These are phyloP conservation scores for Etheostoma spectabile DNA, from an alignment of 2,113 vertebrate species.

Conservation along the genomic window DNA sequence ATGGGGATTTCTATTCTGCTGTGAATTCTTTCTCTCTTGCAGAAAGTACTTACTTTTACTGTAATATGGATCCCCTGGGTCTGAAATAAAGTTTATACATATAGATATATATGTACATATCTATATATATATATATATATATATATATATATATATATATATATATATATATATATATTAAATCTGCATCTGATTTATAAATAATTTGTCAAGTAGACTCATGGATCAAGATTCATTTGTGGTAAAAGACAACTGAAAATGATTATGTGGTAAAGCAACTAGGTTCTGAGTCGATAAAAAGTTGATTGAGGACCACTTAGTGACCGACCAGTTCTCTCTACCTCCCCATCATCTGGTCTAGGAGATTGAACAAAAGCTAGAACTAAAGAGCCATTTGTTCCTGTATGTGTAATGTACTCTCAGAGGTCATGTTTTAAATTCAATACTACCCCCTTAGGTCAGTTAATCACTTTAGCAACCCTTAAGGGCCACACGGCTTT, in stretches of 20 bases:
- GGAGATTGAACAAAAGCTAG: slow-evolving; percentile 51
- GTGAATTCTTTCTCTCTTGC: neutral
- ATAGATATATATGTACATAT: too few relatives aligned
- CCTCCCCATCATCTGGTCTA: slow-evolving; percentile 44
- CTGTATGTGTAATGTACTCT: slow-evolving; percentile 53
- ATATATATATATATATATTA: too few relatives aligned
- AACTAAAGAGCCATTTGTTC: slow-evolving; percentile 53
- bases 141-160: too few relatives aligned
- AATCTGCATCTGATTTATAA: slow-evolving; percentile 1
- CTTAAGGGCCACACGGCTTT: slow-evolving; percentile 44
- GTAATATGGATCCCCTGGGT: too few relatives aligned
- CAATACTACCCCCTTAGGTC: slow-evolving; percentile 65
- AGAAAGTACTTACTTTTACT: neutral
- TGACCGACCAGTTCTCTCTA: slow-evolving; percentile 33
- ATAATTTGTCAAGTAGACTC: slow-evolving; percentile 7
- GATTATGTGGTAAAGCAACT: slow-evolving; percentile 38
- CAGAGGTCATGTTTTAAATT: slow-evolving; percentile 72
- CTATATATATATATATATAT: too few relatives aligned
- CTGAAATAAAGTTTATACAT: too few relatives aligned
- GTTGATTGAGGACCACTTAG: slow-evolving; percentile 61
- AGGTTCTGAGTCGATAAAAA: slow-evolving; percentile 58
- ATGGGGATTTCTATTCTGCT: neutral
- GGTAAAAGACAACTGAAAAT: slow-evolving; percentile 34
- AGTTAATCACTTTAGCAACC: slow-evolving; percentile 71
- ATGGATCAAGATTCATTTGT: slow-evolving; percentile 37